Conservation (phyloP, 2,113 vertebrate species). For the Equus przewalskii region DNA sequence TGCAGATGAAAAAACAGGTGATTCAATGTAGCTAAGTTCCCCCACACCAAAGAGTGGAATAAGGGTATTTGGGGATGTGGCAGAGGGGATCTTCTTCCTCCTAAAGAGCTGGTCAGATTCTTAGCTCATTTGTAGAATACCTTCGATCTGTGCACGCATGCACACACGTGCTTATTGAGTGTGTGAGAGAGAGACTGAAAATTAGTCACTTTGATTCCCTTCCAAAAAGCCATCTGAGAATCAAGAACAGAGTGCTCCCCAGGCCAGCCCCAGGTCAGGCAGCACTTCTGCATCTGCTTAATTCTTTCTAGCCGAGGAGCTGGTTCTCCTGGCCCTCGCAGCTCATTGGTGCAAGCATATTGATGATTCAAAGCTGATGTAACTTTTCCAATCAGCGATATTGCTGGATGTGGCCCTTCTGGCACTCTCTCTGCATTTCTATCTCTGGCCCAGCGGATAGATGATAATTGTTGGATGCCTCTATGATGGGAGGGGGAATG, state of each 20-base stretch:
- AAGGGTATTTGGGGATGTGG: not conserved
- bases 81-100: not conserved
- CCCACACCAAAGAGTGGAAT: not conserved
- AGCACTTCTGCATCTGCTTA: conserved; percentile 58
- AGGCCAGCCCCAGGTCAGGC: conserved; percentile 77
- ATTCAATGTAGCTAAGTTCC: not conserved
- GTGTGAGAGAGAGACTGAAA: not conserved
- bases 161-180: not conserved
- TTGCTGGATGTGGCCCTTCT: not conserved
- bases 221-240: conserved; percentile 69
- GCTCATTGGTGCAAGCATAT: not conserved
- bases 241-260: conserved; percentile 76
- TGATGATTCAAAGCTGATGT: not conserved
- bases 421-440: not conserved
- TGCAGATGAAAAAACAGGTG: not conserved
- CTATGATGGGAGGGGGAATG: not conserved
- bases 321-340: not conserved
- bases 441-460: not conserved
- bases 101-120: not conserved
- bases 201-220: conserved; percentile 74
- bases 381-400: not conserved
- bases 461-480: not conserved
- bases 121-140: not conserved
- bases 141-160: not conserved
- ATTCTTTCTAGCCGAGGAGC: not conserved